Evolutionary conservation across 2,888 invertebrate genomes (phyloP).

Genomic region (Coleophora flavipennella): DNA sequence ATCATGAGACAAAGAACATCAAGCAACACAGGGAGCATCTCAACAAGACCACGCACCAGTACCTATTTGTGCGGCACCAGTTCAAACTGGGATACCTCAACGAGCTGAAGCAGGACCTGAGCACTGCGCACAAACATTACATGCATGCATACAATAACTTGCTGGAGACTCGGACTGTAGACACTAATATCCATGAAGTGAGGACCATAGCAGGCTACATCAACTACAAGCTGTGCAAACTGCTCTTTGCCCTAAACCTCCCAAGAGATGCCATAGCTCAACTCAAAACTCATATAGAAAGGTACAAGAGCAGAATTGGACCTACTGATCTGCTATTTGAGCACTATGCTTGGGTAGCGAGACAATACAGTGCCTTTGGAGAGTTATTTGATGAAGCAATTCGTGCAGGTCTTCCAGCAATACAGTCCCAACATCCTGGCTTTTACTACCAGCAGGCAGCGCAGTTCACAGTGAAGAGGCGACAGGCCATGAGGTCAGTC

Average conservation of each 20-base stretch:
- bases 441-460: constrained; percentile 97
- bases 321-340: constrained; percentile 92
- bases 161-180: constrained; percentile 89
- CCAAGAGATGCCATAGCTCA: constrained; percentile 96
- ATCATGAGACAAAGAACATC: constrained; percentile 87
- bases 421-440: constrained; percentile 97
- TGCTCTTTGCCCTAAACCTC: constrained; percentile 90
- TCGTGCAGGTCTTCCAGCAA: constrained; percentile 89
- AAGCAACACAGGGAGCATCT: constrained; percentile 92
- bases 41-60: constrained; percentile 92
- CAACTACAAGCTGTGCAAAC: constrained; percentile 94
- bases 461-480: constrained; percentile 84
- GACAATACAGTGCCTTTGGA: constrained; percentile 92
- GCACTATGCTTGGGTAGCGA: constrained; percentile 95
- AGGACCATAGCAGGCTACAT: constrained; percentile 95
- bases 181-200: constrained; percentile 93
- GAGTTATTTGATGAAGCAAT: constrained; percentile 98
- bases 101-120: constrained; percentile 92
- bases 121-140: constrained; percentile 89
- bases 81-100: constrained; percentile 97
- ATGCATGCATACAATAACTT: constrained; percentile 92
- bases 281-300: constrained; percentile 92
- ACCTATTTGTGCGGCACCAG: constrained; percentile 94
- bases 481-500: constrained; percentile 81
- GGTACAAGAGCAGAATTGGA: constrained; percentile 86